Base-by-base conservation (phyloP, 2,797 vertebrate species). In the Lateolabrax maculatus region DNA sequence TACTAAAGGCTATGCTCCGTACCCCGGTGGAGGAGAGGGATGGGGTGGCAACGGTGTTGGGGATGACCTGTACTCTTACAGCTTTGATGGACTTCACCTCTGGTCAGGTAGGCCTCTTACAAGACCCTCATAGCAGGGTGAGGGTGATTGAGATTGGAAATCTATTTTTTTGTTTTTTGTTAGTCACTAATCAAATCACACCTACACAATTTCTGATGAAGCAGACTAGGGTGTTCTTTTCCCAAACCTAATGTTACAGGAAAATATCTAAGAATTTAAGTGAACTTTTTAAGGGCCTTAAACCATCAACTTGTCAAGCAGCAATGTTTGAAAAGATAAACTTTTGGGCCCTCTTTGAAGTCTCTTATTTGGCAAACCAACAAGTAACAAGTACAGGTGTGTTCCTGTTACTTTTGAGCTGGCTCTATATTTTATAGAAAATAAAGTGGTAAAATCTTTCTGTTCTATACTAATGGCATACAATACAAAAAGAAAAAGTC, bases 31-130 rank as follows among this genome's bases (percentile, higher is more conserved):
- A 86, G 98, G 98, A 84, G 98, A 99, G 92, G 98, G 98, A 51
- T 99, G 98, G 98, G 98, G 98, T 29, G 98, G 97, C 80, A 99
- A 99, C 0, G 98, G 98, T 16, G 97, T 96, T 27, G 98, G 98
- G 1, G 98, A 99, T 67, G 98, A 99, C 85, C 95, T 99, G 8
- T 98, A 98, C 93, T 99, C 98, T 15, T 99, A 97, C 12, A 96
- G 97, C 85, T 99, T 99, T 90, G 98, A 99, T 82, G 98, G 98
- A 52, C 98, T 99, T 87, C 97, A 99, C 89, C 96, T 99, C 19
- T 99, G 98, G 98, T 99, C 98, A 93, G 98, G 98, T 99, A 85
- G 90, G 95, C 21, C n/a, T 65, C 60, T 36, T 29, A 46, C 2
- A 9, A 27, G 34, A 39, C 13, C n/a, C 16, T 9, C 66, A 60